phyloP scores from a whole-genome alignment of 2,797 vertebrate genomes.

The Cheirogaleus major region DNA sequence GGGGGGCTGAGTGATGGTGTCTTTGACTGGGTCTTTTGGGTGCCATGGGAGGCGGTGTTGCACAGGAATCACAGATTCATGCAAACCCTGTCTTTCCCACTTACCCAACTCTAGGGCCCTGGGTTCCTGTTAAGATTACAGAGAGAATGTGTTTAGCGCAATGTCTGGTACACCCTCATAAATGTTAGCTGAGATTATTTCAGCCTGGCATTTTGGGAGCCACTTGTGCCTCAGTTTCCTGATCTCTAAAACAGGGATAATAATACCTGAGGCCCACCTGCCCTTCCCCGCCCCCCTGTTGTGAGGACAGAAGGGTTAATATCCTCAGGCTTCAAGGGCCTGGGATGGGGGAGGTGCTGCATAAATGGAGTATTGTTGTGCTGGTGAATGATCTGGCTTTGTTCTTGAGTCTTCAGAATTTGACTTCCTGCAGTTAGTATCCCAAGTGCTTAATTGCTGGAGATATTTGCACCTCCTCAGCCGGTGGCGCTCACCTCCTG shows the following conservation, averaged over 20 bases:
- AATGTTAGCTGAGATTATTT: background rate
- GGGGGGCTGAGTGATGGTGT: background rate
- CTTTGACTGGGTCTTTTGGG: background rate
- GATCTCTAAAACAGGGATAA: background rate
- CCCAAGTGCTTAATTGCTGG: slow-evolving; percentile 35
- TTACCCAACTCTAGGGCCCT: background rate
- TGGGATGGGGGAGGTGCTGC: slow-evolving; percentile 50
- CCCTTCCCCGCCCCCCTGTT: background rate
- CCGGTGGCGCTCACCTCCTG: background rate
- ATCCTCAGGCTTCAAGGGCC: background rate
- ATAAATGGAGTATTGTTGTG: slow-evolving; percentile 73
- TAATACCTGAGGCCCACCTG: background rate
- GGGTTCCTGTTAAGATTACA: background rate
- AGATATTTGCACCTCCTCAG: background rate
- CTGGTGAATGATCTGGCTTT: slow-evolving; percentile 72
- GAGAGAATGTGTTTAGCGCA: background rate
- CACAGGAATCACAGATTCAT: background rate
- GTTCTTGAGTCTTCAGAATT: slow-evolving; percentile 52
- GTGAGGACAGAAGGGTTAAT: slow-evolving; percentile 57
- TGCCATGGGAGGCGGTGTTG: background rate
- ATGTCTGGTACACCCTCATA: background rate
- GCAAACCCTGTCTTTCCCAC: background rate
- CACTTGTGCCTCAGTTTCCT: background rate
- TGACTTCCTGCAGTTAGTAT: slow-evolving; percentile 65
- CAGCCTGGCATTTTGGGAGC: background rate